Evolutionary conservation across 2,888 invertebrate genomes (phyloP).

Genomic region (Lepetodrilus schrolli): DNA sequence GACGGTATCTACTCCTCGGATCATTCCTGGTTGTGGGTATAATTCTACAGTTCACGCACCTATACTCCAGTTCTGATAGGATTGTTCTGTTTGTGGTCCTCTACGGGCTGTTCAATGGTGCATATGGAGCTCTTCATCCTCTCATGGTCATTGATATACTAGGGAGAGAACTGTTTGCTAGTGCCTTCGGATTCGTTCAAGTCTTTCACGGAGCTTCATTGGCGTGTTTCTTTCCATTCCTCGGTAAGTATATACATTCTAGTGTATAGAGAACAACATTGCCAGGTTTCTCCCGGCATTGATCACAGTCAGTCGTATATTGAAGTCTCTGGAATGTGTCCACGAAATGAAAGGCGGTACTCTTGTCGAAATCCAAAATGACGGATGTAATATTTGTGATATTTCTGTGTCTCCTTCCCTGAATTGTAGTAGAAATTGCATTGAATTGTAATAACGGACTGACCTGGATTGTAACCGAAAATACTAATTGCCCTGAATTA

Average conservation of each 20-base stretch:
- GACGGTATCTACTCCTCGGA: background rate
- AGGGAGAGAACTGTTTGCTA: constrained; percentile 20
- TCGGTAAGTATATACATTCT: constrained; percentile 20
- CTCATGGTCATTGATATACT: constrained; percentile 21
- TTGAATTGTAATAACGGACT: too few relatives aligned
- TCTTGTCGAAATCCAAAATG: too few relatives aligned
- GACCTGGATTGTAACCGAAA: too few relatives aligned
- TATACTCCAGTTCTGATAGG: background rate
- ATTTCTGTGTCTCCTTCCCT: too few relatives aligned
- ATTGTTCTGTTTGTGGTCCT: constrained; percentile 17
- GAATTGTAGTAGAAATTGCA: too few relatives aligned
- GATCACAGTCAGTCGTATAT: too few relatives aligned
- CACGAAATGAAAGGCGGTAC: too few relatives aligned
- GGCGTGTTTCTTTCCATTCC: constrained; percentile 14
- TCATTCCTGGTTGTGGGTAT: background rate
- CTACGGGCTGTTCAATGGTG: constrained; percentile 16
- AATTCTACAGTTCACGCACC: background rate
- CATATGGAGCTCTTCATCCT: constrained; percentile 1
- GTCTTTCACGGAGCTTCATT: constrained; percentile 25
- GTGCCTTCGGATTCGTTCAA: constrained; percentile 30
- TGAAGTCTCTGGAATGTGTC: too few relatives aligned
- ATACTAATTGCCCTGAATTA: too few relatives aligned
- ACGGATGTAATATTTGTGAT: too few relatives aligned
- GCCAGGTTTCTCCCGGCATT: too few relatives aligned
- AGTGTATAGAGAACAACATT: too few relatives aligned